phyloP scores from a whole-genome alignment of 2,113 vertebrate species.

The Promerops cafer region DNA sequence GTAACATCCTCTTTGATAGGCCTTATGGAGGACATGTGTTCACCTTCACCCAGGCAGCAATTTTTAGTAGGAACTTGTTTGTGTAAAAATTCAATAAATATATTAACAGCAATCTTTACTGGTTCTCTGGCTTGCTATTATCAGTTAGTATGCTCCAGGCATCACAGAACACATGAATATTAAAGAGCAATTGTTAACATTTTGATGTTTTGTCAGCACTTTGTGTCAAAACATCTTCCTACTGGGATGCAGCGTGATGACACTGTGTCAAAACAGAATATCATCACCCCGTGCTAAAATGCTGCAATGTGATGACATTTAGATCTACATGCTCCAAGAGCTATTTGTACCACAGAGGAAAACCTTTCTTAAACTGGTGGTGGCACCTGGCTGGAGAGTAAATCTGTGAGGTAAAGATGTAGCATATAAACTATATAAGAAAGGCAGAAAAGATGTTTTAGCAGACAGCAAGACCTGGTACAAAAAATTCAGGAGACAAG shows the following conservation, averaged over 20 bases:
- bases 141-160: conserved; percentile 7
- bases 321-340: not conserved
- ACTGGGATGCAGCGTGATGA: not conserved
- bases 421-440: not conserved
- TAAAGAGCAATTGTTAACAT: conserved; percentile 43
- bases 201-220: conserved; percentile 58
- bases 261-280: conserved; percentile 54
- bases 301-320: conserved; percentile 4
- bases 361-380: not conserved
- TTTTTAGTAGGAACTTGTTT: not conserved
- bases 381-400: not conserved
- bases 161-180: conserved; percentile 32
- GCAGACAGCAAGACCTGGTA: not conserved
- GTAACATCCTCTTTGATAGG: not conserved
- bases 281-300: not conserved
- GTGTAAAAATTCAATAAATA: not conserved
- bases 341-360: not conserved
- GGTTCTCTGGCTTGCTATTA: not conserved
- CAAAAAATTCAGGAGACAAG: not conserved
- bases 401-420: not conserved
- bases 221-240: conserved; percentile 59
- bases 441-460: not conserved
- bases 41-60: not conserved
- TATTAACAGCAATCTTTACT: not conserved
- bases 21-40: not conserved